phyloP scores from a whole-genome alignment of 1,140 invertebrate species.

The Euglossa dilemma region DNA sequence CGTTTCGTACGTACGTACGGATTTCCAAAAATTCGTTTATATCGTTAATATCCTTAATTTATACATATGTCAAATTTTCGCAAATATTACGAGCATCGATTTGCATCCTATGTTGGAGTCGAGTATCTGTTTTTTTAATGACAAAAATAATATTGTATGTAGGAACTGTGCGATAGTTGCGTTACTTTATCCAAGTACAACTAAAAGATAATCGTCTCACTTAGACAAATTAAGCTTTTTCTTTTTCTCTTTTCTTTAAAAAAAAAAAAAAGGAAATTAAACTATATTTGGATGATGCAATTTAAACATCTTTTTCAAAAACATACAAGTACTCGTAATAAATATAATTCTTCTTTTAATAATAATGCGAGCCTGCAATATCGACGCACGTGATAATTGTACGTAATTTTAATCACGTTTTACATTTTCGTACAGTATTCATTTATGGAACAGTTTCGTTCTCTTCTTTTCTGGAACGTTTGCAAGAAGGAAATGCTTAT shows the following conservation, averaged over 20 bases:
- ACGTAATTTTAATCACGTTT: slow-evolving; percentile 26
- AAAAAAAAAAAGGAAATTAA: not conserved
- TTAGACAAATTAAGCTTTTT: not conserved
- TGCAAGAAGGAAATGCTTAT: slow-evolving; percentile 38
- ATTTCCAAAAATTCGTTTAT: slow-evolving; percentile 35
- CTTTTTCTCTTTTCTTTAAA: no score
- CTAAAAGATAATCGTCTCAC: not conserved
- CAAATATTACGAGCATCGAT: slow-evolving; percentile 34
- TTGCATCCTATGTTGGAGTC: slow-evolving; percentile 18
- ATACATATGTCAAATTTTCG: slow-evolving; percentile 38
- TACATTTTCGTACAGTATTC: slow-evolving; percentile 13
- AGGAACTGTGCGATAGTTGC: slow-evolving; percentile 14
- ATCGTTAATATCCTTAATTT: slow-evolving; percentile 42
- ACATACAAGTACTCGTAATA: not conserved
- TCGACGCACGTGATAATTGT: slow-evolving; percentile 13
- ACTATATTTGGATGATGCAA: not conserved
- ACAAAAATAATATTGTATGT: not conserved
- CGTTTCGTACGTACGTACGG: slow-evolving; percentile 51
- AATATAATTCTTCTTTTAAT: not conserved
- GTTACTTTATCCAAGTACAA: not conserved
- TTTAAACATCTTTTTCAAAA: not conserved
- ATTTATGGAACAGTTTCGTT: slow-evolving; percentile 36
- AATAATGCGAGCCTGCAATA: slow-evolving; percentile 22
- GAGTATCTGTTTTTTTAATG: not conserved
- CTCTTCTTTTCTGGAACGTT: slow-evolving; percentile 35